These are phyloP conservation scores for Drosophila borborema DNA, from an alignment of 2,888 invertebrate genomes.

Conservation along the genomic window DNA sequence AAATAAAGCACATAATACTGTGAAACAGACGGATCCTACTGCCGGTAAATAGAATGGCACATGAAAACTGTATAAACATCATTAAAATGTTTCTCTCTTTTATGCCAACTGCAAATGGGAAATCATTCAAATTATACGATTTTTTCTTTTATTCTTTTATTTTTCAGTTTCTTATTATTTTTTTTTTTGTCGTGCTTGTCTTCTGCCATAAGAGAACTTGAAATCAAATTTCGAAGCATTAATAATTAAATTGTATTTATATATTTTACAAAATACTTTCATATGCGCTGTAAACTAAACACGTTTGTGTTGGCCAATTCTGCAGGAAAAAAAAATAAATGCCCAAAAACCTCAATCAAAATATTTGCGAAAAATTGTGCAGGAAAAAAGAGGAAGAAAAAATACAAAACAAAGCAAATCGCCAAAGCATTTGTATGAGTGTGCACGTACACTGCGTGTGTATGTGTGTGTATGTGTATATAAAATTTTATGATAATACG, in stretches of 20 bases:
- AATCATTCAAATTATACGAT: conserved; percentile 65
- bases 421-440: conserved; percentile 57
- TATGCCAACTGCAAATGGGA: conserved; percentile 56
- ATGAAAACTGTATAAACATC: conserved; percentile 67
- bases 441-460: conserved; percentile 55
- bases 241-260: conserved; percentile 41
- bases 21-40: conserved; percentile 23
- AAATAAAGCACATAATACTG: conserved; percentile 65
- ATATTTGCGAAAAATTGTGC: conserved; percentile 34
- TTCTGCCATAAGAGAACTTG: conserved; percentile 15
- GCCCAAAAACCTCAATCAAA: conserved; percentile 35
- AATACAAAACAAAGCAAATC: conserved; percentile 48
- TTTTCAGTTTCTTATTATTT: not conserved
- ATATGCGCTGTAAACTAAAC: conserved; percentile 21
- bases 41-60: conserved; percentile 39
- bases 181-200: not conserved
- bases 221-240: conserved; percentile 40
- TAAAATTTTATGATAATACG: conserved; percentile 78
- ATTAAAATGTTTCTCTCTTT: conserved; percentile 64
- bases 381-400: conserved; percentile 19
- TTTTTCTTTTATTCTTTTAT: conserved; percentile 6
- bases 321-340: not conserved
- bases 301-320: conserved; percentile 15
- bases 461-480: conserved; percentile 10
- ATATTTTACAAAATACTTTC: conserved; percentile 31